phyloP scores from a whole-genome alignment of 2,113 vertebrate genomes.

The Chascanopsetta lugubris region DNA sequence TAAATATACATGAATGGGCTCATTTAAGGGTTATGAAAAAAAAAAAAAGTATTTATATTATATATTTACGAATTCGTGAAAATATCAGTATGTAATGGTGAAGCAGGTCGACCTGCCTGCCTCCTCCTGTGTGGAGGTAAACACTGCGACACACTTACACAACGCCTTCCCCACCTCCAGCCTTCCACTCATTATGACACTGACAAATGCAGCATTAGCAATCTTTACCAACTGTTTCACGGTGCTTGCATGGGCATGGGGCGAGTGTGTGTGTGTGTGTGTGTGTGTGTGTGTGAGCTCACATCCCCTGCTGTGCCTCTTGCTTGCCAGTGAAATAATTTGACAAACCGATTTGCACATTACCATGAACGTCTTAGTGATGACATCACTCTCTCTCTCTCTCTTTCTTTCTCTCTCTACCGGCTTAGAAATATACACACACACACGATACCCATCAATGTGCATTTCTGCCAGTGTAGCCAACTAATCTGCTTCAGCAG shows the following conservation, averaged over 20 bases:
- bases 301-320: neutral
- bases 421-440: constrained; percentile 1
- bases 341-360: constrained; percentile 24
- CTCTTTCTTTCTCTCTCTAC: neutral
- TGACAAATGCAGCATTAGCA: constrained; percentile 22
- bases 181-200: constrained; percentile 28
- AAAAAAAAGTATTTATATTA: too few relatives aligned
- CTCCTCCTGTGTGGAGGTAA: neutral
- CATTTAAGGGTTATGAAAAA: too few relatives aligned
- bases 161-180: constrained; percentile 7
- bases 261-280: constrained; percentile 2
- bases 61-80: too few relatives aligned
- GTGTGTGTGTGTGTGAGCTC: neutral
- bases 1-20: too few relatives aligned
- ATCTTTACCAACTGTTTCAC: constrained; percentile 27
- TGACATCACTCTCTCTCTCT: constrained; percentile 6
- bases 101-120: neutral
- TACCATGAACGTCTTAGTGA: constrained; percentile 12
- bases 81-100: too few relatives aligned
- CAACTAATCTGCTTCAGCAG: constrained; percentile 38
- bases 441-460: constrained; percentile 2
- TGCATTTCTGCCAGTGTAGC: constrained; percentile 21
- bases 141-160: constrained; percentile 22
- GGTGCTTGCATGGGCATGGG: constrained; percentile 2
- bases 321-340: constrained; percentile 17